A percentile compares a stretch with the other conserved stretches of the same genome.
These are phyloP conservation scores for Scaptomyza graminum DNA, from an alignment of 1,140 invertebrate species.

Conservation along the genomic window DNA sequence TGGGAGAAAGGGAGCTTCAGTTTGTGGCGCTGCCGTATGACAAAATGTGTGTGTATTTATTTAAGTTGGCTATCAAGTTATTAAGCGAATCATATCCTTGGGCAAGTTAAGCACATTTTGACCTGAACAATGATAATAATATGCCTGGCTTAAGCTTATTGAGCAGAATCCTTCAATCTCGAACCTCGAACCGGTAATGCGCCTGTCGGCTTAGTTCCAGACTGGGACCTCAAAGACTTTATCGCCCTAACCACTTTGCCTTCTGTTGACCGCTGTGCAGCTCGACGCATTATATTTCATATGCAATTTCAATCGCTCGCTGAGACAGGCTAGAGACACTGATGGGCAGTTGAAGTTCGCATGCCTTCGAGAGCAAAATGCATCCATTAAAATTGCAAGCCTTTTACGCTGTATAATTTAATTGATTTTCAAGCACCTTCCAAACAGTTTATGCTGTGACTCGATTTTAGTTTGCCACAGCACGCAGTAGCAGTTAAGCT, in stretches of 20 bases:
- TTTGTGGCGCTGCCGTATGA: constrained; percentile 34
- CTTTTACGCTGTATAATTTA: constrained; percentile 51
- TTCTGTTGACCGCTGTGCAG: constrained; percentile 53
- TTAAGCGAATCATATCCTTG: constrained; percentile 1
- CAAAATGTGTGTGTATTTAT: constrained; percentile 14
- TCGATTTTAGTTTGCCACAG: neutral
- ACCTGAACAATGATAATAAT: constrained; percentile 26
- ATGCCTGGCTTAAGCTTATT: constrained; percentile 20
- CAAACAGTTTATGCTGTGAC: neutral
- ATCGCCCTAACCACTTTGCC: constrained; percentile 46
- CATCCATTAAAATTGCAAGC: constrained; percentile 45
- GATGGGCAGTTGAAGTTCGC: constrained; percentile 19
- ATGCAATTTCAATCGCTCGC: constrained; percentile 40
- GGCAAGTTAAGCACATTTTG: constrained; percentile 8
- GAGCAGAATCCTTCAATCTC: neutral
- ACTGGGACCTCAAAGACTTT: constrained; percentile 15
- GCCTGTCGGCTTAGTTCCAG: constrained; percentile 52
- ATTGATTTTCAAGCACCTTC: constrained; percentile 74
- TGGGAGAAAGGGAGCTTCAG: constrained; percentile 21
- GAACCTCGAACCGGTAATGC: constrained; percentile 14
- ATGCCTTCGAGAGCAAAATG: neutral
- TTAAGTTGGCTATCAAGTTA: constrained; percentile 17
- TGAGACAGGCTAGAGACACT: constrained; percentile 25
- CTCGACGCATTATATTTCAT: constrained; percentile 56
- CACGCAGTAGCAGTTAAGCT: constrained; percentile 32